These are phyloP conservation scores for Leptinotarsa defecta DNA, from an alignment of 1,140 invertebrate genomes.

Conservation along the genomic window DNA sequence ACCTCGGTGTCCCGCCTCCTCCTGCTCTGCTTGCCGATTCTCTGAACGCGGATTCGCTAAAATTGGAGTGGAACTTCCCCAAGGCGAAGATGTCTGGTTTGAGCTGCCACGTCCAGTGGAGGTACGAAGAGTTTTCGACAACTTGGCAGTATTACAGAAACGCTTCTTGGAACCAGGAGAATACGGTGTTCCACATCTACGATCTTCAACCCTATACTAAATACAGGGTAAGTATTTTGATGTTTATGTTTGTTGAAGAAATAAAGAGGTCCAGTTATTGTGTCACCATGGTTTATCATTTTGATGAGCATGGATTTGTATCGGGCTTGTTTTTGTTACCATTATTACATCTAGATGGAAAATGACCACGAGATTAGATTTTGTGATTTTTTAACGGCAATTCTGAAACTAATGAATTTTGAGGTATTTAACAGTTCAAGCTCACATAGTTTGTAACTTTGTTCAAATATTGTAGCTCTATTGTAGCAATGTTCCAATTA, in stretches of 20 bases:
- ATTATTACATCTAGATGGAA: too few relatives aligned
- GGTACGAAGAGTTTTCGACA: slow-evolving; percentile 72
- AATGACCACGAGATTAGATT: too few relatives aligned
- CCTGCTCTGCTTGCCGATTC: slow-evolving; percentile 78
- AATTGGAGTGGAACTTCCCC: slow-evolving; percentile 74
- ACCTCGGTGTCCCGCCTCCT: slow-evolving; percentile 70
- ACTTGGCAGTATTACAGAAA: slow-evolving; percentile 77
- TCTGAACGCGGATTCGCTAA: slow-evolving; percentile 74
- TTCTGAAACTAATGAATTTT: too few relatives aligned
- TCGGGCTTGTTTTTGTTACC: too few relatives aligned
- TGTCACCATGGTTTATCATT: too few relatives aligned
- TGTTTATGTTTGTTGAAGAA: neutral
- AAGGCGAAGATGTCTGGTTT: slow-evolving; percentile 59
- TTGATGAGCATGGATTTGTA: too few relatives aligned
- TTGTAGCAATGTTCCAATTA: too few relatives aligned
- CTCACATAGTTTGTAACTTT: too few relatives aligned
- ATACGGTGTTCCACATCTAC: slow-evolving; percentile 71
- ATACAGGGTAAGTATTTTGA: slow-evolving; percentile 70
- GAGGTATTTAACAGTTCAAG: too few relatives aligned
- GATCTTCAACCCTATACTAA: slow-evolving; percentile 85
- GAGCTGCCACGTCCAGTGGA: slow-evolving; percentile 76
- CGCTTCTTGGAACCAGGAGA: slow-evolving; percentile 68
- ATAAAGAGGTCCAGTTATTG: too few relatives aligned
- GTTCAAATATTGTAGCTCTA: too few relatives aligned
- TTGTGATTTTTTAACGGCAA: too few relatives aligned